Conservation (phyloP, 2,113 vertebrate species). For the Diglossa brunneiventris region DNA sequence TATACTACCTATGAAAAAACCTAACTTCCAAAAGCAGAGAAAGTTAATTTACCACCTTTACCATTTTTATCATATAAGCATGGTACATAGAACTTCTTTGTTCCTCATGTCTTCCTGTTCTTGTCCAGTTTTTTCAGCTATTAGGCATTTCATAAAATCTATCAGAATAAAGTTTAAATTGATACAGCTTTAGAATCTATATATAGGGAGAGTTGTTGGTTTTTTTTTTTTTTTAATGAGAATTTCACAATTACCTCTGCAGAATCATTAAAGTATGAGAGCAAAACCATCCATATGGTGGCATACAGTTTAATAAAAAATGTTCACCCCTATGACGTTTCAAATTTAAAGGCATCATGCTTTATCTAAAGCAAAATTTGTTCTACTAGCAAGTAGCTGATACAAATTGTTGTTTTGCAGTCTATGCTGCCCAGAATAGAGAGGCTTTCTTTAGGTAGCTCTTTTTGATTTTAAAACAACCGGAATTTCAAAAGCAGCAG, state of each 20-base stretch:
- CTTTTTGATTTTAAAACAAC: background rate
- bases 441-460: background rate
- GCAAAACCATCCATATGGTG: background rate
- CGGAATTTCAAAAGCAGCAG: background rate
- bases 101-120: background rate
- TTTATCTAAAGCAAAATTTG: background rate
- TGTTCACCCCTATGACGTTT: background rate
- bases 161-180: background rate
- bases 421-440: background rate
- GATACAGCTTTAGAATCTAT: background rate
- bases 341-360: background rate
- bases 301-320: background rate
- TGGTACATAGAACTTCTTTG: background rate
- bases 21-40: background rate
- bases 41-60: background rate
- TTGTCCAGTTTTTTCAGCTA: background rate
- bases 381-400: background rate
- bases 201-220: background rate
- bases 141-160: background rate
- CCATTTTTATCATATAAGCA: background rate
- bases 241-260: background rate
- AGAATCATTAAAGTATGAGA: background rate
- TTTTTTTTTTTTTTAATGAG: fast-evolving
- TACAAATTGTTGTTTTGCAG: background rate
- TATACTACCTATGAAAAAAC: background rate